phyloP scores from a whole-genome alignment of 2,113 vertebrate species.

The Accipiter virgatus region DNA sequence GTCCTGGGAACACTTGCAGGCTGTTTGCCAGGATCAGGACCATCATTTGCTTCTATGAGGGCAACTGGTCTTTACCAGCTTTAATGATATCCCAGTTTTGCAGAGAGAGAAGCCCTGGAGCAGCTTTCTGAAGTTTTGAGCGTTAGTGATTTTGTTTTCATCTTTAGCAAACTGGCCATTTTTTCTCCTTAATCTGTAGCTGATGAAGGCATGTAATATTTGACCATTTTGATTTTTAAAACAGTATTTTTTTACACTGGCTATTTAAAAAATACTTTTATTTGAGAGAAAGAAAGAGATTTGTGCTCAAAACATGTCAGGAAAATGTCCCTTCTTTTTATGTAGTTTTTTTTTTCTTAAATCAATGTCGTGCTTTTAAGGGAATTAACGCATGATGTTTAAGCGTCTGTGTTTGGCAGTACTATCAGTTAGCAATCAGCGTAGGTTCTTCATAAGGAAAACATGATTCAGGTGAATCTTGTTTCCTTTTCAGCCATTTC shows the following conservation, averaged over 20 bases:
- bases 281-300: not conserved
- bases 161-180: fast-evolving
- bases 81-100: not conserved
- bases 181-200: not conserved
- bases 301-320: not conserved
- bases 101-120: not conserved
- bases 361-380: not conserved
- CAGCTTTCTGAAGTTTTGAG: not conserved
- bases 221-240: not conserved
- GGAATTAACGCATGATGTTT: not conserved
- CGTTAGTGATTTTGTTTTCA: not conserved
- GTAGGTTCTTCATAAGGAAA: not conserved
- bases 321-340: not conserved
- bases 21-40: not conserved
- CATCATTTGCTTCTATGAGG: not conserved
- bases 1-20: not conserved
- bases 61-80: not conserved
- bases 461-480: not conserved
- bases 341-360: not conserved
- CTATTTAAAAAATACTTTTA: not conserved
- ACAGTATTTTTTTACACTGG: not conserved
- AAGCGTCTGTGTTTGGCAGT: not conserved
- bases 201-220: not conserved
- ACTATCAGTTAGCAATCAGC: not conserved
- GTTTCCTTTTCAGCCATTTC: not conserved